Base-by-base conservation (phyloP, 2,888 invertebrate species). In the Elmis aenea region DNA sequence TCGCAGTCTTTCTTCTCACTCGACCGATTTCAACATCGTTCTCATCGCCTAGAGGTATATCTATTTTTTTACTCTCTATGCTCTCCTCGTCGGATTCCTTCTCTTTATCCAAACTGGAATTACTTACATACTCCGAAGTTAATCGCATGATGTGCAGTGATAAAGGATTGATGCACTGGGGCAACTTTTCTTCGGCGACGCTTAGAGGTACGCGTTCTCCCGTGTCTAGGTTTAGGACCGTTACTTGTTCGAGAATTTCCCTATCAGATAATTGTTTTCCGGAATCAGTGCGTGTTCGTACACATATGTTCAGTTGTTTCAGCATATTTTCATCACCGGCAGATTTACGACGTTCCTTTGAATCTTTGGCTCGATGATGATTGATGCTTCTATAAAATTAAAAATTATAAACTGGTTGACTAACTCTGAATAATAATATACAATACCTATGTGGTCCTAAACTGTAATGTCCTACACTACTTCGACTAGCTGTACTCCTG, bases 151-250 rank as follows among this genome's bases (percentile, higher is more conserved):
- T 94, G 68, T 96, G 95, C 49, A 95, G 71, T 11, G 92, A 91
- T 38, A 96, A 74, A 2, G 95, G 96, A 73, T 96, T 95, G 62
- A 92, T 84, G 65, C 91, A 87, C 60, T 85, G 84, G 0, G 91
- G 91, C 48, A 91, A 70, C 68, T 91, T 91, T 64, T 94, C 93
- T 63, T 95, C 95, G 1, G 95, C 94, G 55, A 88, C 85, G 61
- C 91, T 93, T 40, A 96, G 72, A n/a, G 95, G 93, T 53, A 95
- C 85, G 51, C 87, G 78, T 68, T 95, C 95, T 2, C 95, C 91
- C 4, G 85, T 86, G 63, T 86, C 86, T 39, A 86, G 70, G 69
- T 86, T 86, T 59, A 85, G 75, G 29, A 86, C 86, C 46, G 85
- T 85, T 59, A 63, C 62, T 72, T 91, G 89, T 66, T 92, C 90